A percentile compares a stretch with the other conserved stretches of the same genome.
These are phyloP conservation scores for Centruroides vittatus DNA, from an alignment of 1,140 invertebrate species.

Conservation along the genomic window DNA sequence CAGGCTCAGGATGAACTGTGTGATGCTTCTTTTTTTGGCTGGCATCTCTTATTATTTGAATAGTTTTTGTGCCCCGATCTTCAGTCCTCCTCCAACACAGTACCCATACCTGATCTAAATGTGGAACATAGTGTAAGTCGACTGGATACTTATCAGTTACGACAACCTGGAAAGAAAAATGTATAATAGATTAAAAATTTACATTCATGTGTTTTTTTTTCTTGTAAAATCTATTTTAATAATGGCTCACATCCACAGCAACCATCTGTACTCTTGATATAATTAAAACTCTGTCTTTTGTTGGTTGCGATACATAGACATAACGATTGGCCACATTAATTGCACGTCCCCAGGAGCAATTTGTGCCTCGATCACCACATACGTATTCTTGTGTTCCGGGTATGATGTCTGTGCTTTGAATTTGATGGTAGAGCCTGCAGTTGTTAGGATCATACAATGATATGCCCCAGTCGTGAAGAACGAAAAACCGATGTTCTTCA, in stretches of 20 bases:
- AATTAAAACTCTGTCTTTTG: constrained; percentile 51
- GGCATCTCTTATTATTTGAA: constrained; percentile 56
- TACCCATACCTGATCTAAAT: constrained; percentile 65
- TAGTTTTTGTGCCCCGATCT: constrained; percentile 49
- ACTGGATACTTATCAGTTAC: constrained; percentile 59
- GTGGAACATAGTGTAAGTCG: constrained; percentile 51
- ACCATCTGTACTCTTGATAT: constrained; percentile 52
- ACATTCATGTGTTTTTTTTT: no score
- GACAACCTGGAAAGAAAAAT: constrained; percentile 39
- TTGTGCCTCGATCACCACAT: constrained; percentile 46
- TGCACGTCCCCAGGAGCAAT: constrained; percentile 55
- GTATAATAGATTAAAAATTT: no score
- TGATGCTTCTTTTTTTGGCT: constrained; percentile 59
- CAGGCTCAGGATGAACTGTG: constrained; percentile 61
- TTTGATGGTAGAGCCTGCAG: constrained; percentile 54
- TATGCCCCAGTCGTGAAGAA: constrained; percentile 61
- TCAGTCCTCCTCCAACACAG: constrained; percentile 49
- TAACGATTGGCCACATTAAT: constrained; percentile 56
- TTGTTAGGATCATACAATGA: constrained; percentile 58
- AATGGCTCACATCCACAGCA: constrained; percentile 17
- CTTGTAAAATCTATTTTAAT: no score
- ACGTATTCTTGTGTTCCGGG: constrained; percentile 58
- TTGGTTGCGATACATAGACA: constrained; percentile 59
- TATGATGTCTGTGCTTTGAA: constrained; percentile 55
- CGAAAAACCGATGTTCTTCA: constrained; percentile 52